phyloP scores from a whole-genome alignment of 2,888 invertebrate genomes.

The Vanessa cardui region DNA sequence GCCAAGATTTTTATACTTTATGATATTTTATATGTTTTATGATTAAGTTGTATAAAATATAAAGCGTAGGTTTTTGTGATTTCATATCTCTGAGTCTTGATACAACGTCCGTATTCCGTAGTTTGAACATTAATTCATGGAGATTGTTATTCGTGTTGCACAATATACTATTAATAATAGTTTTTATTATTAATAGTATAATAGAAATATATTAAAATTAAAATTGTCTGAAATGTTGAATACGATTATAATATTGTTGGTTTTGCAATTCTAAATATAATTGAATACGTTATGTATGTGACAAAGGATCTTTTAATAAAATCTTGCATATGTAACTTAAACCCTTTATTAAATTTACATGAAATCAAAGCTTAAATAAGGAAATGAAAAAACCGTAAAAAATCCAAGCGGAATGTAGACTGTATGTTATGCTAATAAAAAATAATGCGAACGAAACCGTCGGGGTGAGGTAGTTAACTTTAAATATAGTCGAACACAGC shows the following conservation, averaged over 20 bases:
- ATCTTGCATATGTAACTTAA: background rate
- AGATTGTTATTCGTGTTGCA: too few relatives aligned
- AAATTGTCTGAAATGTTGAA: too few relatives aligned
- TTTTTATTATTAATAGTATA: too few relatives aligned
- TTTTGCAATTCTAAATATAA: too few relatives aligned
- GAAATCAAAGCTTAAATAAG: background rate
- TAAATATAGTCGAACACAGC: constrained; percentile 35
- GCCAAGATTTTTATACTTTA: background rate
- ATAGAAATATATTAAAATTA: too few relatives aligned
- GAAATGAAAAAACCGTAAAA: constrained; percentile 3
- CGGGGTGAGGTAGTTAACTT: constrained; percentile 20
- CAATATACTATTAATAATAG: too few relatives aligned
- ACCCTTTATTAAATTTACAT: constrained; percentile 3
- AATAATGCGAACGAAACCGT: constrained; percentile 12
- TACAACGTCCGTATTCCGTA: too few relatives aligned
- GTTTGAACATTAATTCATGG: too few relatives aligned
- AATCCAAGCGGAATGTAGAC: background rate
- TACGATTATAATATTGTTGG: too few relatives aligned
- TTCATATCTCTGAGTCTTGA: too few relatives aligned
- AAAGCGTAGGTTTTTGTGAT: background rate
- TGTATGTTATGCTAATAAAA: constrained; percentile 5
- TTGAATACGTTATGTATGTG: too few relatives aligned
- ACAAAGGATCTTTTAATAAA: too few relatives aligned
- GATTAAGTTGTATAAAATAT: background rate
- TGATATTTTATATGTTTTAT: constrained; percentile 2